A percentile compares a stretch with the other conserved stretches of the same genome.
Conservation (phyloP, 2,797 vertebrate genomes). For the Myotis pilosus region DNA sequence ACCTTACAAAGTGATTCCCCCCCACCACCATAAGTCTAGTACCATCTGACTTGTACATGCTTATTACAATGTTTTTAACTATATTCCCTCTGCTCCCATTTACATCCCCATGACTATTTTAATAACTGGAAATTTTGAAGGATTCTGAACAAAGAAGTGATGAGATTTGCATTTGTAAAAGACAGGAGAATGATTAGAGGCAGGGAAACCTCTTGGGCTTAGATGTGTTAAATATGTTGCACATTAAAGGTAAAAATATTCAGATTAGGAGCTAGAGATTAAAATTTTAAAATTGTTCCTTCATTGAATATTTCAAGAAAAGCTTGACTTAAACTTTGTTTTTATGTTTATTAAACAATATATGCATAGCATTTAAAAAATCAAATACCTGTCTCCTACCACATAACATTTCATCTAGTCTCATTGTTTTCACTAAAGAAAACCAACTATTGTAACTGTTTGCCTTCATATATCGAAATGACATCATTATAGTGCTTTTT, state of each 20-base stretch:
- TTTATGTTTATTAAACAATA: constrained; percentile 16
- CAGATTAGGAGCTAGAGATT: not conserved
- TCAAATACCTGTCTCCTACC: not conserved
- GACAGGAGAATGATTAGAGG: not conserved
- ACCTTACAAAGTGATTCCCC: not conserved
- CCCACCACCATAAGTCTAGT: not conserved
- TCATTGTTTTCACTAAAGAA: constrained; percentile 6
- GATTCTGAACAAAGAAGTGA: not conserved
- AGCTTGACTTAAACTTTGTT: not conserved
- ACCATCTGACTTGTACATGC: not conserved
- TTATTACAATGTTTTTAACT: not conserved
- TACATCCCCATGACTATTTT: not conserved
- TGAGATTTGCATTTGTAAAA: constrained; percentile 11
- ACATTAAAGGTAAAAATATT: constrained; percentile 13
- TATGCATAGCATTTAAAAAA: not conserved
- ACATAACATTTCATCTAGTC: not conserved
- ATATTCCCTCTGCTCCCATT: not conserved
- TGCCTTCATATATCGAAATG: not conserved
- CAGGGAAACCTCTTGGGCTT: not conserved
- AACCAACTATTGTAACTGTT: not conserved
- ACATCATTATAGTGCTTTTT: not conserved
- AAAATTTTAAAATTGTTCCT: constrained; percentile 15
- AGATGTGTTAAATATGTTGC: not conserved
- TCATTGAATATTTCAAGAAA: not conserved
- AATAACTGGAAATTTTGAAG: not conserved